phyloP scores from a whole-genome alignment of 2,113 vertebrate species.

The Cepphus grylle region DNA sequence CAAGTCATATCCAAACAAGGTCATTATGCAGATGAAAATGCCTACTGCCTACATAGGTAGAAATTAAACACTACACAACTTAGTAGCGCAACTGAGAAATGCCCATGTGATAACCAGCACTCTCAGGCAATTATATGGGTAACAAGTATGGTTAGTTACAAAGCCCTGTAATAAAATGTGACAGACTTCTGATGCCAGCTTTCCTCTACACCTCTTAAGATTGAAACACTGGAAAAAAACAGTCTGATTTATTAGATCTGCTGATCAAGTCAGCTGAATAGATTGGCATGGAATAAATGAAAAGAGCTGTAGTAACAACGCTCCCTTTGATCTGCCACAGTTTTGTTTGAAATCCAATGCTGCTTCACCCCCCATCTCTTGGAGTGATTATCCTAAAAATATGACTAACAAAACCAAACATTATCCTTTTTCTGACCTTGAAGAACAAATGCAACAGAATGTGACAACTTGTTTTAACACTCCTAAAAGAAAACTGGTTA shows the following conservation, averaged over 20 bases:
- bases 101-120: neutral
- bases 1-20: neutral
- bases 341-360: neutral
- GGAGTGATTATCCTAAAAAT: neutral
- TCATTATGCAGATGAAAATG: neutral
- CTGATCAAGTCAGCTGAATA: neutral
- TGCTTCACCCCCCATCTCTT: neutral
- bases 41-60: neutral
- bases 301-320: neutral
- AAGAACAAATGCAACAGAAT: constrained; percentile 8
- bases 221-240: neutral
- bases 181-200: neutral
- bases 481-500: constrained; percentile 4
- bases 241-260: neutral
- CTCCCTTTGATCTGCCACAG: neutral
- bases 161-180: neutral
- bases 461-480: neutral
- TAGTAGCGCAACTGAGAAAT: neutral
- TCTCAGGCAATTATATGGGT: neutral
- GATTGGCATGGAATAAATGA: neutral
- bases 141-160: neutral
- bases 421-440: neutral
- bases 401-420: neutral
- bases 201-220: neutral
- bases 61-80: neutral